These are phyloP conservation scores for Polypedilum vanderplanki DNA, from an alignment of 1,140 invertebrate genomes.

Conservation along the genomic window DNA sequence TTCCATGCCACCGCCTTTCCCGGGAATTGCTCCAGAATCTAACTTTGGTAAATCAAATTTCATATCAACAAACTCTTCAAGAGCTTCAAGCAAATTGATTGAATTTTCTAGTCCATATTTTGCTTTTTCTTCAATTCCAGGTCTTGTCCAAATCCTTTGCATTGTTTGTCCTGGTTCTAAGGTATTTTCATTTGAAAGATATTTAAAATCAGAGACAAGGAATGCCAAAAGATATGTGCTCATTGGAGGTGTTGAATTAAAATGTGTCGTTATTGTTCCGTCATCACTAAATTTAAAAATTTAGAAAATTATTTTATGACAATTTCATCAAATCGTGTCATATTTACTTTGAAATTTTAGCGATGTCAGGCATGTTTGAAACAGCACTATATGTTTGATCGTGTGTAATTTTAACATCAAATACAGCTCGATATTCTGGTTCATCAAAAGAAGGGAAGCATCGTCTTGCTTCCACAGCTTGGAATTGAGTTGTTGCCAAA, in stretches of 20 bases:
- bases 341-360: not conserved
- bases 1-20: conserved; percentile 25
- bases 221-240: conserved; percentile 70
- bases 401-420: conserved; percentile 57
- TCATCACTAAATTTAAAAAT: conserved; percentile 3
- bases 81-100: not conserved
- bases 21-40: conserved; percentile 11
- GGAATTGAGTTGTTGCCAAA: conserved; percentile 69
- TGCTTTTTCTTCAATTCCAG: not conserved
- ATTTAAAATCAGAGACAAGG: conserved; percentile 50
- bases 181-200: not conserved
- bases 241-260: conserved; percentile 55
- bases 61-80: not conserved
- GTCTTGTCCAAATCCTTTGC: conserved; percentile 10
- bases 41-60: conserved; percentile 6
- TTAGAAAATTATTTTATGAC: not conserved
- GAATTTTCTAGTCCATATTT: conserved; percentile 14
- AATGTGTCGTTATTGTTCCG: conserved; percentile 39
- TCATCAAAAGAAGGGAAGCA: conserved; percentile 90
- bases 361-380: conserved; percentile 56
- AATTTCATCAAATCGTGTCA: not conserved
- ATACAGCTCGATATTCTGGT: conserved; percentile 69
- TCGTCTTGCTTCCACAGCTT: conserved; percentile 67
- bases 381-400: conserved; percentile 52
- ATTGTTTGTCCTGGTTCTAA: not conserved